phyloP scores from a whole-genome alignment of 2,113 vertebrate species.

The Catharus minimus region DNA sequence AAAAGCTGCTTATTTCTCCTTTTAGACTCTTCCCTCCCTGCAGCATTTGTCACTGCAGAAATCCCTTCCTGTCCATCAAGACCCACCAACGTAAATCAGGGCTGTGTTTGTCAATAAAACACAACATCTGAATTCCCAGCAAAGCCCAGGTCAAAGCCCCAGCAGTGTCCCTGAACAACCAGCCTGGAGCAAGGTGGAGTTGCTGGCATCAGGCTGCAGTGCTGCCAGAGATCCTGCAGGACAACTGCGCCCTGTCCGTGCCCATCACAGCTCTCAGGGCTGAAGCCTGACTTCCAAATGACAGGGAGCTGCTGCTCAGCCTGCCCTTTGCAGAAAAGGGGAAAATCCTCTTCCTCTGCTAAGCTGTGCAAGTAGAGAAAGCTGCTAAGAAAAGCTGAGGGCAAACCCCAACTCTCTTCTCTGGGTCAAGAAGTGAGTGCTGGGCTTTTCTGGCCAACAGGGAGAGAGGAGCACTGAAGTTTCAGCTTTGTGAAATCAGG shows the following conservation, averaged over 20 bases:
- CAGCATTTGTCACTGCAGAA: background rate
- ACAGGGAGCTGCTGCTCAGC: background rate
- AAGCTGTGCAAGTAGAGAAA: background rate
- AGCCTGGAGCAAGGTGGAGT: background rate
- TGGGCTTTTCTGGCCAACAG: background rate
- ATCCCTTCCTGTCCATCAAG: background rate
- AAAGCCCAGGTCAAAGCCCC: background rate
- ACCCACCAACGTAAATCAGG: background rate
- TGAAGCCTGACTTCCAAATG: background rate
- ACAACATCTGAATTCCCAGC: background rate
- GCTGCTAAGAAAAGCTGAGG: background rate
- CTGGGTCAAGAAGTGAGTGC: background rate
- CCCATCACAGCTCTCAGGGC: background rate
- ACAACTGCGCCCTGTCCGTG: rapidly evolving
- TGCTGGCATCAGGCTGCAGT: background rate
- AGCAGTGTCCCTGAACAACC: background rate
- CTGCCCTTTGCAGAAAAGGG: background rate
- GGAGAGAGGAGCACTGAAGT: background rate
- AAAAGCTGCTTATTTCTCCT: background rate
- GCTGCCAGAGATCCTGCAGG: background rate
- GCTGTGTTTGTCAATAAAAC: background rate
- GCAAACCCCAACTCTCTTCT: background rate
- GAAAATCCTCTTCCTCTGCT: background rate
- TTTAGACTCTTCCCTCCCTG: background rate
- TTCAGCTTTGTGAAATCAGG: background rate